These are phyloP conservation scores for Galaxias olidus DNA, from an alignment of 2,797 vertebrate genomes.

Conservation along the genomic window DNA sequence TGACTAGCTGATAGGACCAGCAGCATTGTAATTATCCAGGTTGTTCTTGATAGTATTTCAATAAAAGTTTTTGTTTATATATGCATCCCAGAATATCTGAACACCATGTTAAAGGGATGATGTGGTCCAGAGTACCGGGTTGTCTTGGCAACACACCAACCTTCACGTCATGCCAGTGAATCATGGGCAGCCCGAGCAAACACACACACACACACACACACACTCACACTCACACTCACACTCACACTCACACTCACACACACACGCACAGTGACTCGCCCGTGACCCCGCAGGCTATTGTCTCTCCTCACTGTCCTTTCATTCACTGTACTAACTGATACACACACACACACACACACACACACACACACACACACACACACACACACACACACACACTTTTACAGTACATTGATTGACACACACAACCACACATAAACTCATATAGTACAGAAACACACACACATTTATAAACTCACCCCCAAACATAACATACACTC, in stretches of 20 bases:
- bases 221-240: conserved; percentile 6
- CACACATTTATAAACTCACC: neutral
- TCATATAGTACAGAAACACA: conserved; percentile 2
- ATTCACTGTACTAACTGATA: conserved; percentile 15
- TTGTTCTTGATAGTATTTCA: no score
- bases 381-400: neutral
- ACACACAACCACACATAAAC: neutral
- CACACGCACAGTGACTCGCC: conserved; percentile 9
- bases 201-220: neutral
- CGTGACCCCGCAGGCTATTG: conserved; percentile 15
- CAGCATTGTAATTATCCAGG: no score
- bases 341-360: conserved; percentile 21
- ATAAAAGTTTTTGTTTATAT: no score
- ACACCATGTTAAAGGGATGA: neutral
- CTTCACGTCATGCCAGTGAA: conserved; percentile 33
- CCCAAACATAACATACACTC: no score
- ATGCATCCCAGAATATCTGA: no score
- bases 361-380: conserved; percentile 11
- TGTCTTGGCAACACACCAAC: conserved; percentile 23
- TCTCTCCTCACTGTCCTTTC: conserved; percentile 14
- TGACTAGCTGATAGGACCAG: no score
- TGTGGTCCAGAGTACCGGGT: conserved; percentile 12
- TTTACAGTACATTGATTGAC: neutral
- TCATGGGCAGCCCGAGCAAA: conserved; percentile 4
- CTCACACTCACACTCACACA: neutral